Evolutionary conservation across 2,113 vertebrate species (phyloP).

Genomic region (Neoarius graeffei): DNA sequence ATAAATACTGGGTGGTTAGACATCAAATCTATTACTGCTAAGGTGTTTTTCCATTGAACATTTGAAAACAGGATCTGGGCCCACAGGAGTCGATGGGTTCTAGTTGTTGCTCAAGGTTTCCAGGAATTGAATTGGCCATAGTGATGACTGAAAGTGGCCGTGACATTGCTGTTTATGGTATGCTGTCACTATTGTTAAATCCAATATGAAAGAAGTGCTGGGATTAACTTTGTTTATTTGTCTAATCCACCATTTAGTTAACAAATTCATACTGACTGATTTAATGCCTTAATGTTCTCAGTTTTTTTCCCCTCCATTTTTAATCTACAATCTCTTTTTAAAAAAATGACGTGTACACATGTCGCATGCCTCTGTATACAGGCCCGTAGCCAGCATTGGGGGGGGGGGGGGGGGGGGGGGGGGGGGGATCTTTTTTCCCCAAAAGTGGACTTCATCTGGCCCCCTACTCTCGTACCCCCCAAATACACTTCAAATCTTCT

Average conservation of each 20-base stretch:
- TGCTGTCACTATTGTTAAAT: background rate
- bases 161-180: background rate
- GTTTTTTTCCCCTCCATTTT: background rate
- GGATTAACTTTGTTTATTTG: background rate
- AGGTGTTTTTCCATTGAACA: background rate
- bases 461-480: too few species aligned
- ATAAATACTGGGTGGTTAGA: slow-evolving; percentile 67
- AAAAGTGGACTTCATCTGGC: too few species aligned
- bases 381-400: too few species aligned
- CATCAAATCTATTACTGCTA: background rate
- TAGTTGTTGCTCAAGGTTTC: background rate
- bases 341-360: background rate
- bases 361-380: background rate
- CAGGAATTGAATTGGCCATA: background rate
- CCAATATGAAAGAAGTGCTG: background rate
- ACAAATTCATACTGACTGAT: background rate
- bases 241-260: background rate
- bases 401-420: too few species aligned
- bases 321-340: background rate
- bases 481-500: too few species aligned
- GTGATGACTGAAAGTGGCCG: background rate
- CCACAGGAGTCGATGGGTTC: background rate
- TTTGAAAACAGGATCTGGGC: background rate
- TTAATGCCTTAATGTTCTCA: background rate
- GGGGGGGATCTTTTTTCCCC: too few species aligned